A percentile compares a stretch with the other conserved stretches of the same genome.
Conservation (phyloP, 2,797 vertebrate species). For the Philypnodon macrostomus region DNA sequence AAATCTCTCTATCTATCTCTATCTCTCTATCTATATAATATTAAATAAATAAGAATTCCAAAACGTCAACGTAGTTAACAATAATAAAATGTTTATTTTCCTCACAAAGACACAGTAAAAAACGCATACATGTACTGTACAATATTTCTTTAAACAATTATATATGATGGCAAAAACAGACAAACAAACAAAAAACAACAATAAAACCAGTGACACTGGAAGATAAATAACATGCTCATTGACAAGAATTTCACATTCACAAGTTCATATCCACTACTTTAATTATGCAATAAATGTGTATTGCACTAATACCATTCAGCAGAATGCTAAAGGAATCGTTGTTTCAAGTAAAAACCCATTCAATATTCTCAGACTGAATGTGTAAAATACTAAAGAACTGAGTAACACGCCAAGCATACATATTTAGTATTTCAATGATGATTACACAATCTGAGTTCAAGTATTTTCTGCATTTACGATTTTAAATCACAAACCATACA, state of each 20-base stretch:
- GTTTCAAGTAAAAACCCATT: conserved; percentile 63
- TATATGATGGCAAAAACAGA: not conserved
- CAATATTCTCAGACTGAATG: conserved; percentile 21
- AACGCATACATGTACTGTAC: too few relatives aligned
- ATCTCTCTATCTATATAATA: too few relatives aligned
- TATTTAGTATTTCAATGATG: conserved; percentile 28
- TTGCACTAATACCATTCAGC: conserved; percentile 29
- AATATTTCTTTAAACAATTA: too few relatives aligned
- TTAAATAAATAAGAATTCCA: too few relatives aligned
- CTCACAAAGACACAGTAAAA: too few relatives aligned
- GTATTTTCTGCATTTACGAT: conserved; percentile 33
- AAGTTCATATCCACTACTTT: conserved; percentile 1
- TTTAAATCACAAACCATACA: conserved; percentile 29
- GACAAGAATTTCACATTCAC: too few relatives aligned
- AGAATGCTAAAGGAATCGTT: conserved; percentile 23
- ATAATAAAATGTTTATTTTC: not conserved
- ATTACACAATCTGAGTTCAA: conserved; percentile 33
- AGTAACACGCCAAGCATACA: conserved; percentile 23
- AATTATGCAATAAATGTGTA: conserved; percentile 18
- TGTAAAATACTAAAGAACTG: conserved; percentile 47
- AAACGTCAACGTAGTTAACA: too few relatives aligned
- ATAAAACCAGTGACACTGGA: too few relatives aligned
- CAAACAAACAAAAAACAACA: not conserved
- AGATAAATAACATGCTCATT: too few relatives aligned
- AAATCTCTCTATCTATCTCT: too few relatives aligned